Percentiles rank a stretch among this genome's conserved stretches.
These are phyloP conservation scores for Anhinga rufa DNA, from an alignment of 2,113 vertebrate species.

Conservation along the genomic window DNA sequence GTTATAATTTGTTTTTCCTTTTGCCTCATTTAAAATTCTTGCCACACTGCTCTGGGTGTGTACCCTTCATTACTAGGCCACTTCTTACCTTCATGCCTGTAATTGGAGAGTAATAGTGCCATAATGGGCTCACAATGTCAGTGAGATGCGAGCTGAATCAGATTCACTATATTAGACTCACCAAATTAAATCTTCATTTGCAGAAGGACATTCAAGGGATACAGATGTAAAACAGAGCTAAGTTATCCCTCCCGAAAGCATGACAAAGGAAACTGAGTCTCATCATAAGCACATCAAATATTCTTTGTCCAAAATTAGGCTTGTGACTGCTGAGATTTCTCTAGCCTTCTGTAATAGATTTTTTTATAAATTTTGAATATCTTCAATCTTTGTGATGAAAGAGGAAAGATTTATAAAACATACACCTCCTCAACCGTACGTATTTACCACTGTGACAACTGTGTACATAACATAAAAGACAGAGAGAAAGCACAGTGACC, in stretches of 20 bases:
- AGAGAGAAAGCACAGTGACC: neutral
- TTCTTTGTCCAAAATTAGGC: neutral
- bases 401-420: neutral
- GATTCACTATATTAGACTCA: neutral
- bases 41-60: neutral
- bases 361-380: neutral
- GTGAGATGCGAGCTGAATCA: neutral
- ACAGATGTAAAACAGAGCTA: neutral
- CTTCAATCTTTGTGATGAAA: neutral
- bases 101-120: neutral
- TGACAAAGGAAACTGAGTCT: neutral
- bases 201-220: neutral
- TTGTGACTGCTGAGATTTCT: neutral
- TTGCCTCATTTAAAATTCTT: neutral
- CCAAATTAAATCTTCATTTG: conserved; percentile 30
- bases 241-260: neutral
- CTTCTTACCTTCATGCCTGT: conserved; percentile 3
- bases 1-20: neutral
- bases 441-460: neutral
- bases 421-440: neutral
- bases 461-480: neutral
- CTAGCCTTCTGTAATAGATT: neutral
- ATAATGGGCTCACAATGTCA: neutral
- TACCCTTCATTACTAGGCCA: neutral
- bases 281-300: neutral